Evolutionary conservation across 2,888 invertebrate species (phyloP).

Genomic region (Achlya flavicornis): DNA sequence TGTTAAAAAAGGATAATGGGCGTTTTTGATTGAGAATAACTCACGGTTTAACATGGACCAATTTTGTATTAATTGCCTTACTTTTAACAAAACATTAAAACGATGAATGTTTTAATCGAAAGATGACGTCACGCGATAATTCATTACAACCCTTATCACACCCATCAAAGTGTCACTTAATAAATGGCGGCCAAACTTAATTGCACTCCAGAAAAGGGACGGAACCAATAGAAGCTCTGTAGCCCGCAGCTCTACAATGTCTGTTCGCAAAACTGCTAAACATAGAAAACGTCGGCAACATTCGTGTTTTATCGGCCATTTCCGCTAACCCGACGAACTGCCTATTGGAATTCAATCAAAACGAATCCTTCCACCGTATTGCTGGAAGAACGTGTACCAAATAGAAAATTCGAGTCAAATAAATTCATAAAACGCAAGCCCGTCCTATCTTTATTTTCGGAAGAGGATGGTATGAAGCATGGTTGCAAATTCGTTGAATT

Average conservation of each 20-base stretch:
- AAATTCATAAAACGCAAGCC: constrained; percentile 2
- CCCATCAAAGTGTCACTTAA: background rate
- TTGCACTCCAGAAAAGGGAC: constrained; percentile 5
- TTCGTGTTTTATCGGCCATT: constrained; percentile 31
- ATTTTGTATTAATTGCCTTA: background rate
- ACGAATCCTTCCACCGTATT: background rate
- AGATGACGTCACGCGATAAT: background rate
- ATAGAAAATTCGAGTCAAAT: background rate
- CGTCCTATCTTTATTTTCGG: background rate
- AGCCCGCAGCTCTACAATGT: background rate
- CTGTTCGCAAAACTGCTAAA: constrained; percentile 27
- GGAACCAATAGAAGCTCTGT: background rate
- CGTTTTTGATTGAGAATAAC: no score
- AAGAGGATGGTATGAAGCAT: background rate
- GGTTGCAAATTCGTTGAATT: background rate
- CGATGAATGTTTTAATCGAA: background rate
- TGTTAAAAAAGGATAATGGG: no score
- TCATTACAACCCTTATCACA: background rate
- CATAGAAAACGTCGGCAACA: constrained; percentile 16
- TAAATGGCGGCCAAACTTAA: constrained; percentile 3
- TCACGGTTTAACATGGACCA: no score
- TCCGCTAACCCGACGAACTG: constrained; percentile 20
- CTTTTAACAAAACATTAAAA: background rate
- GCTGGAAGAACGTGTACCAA: constrained; percentile 4
- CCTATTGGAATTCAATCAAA: background rate